Conservation (phyloP, 2,888 invertebrate species). For the Ischnura elegans region DNA sequence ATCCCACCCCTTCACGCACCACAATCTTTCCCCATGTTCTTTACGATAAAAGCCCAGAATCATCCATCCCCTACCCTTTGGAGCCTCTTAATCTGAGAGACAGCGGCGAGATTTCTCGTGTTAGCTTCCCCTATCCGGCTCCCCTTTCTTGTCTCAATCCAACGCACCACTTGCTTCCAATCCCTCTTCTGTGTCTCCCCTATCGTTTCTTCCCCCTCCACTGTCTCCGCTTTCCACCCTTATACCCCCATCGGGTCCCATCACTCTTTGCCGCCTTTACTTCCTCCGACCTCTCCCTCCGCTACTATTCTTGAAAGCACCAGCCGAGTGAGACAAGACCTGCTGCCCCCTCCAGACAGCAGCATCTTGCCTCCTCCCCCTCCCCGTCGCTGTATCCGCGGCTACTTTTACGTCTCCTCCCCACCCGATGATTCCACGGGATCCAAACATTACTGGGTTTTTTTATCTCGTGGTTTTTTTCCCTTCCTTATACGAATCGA, state of each 20-base stretch:
- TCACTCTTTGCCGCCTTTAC: neutral
- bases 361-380: neutral
- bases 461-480: neutral
- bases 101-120: constrained; percentile 28
- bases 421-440: neutral
- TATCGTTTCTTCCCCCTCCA: neutral
- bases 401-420: neutral
- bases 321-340: neutral
- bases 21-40: neutral
- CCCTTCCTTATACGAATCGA: neutral
- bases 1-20: no score
- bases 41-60: neutral
- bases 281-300: neutral
- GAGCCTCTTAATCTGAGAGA: constrained; percentile 50
- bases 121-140: neutral
- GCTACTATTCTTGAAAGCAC: constrained; percentile 49
- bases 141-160: constrained; percentile 59
- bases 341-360: neutral
- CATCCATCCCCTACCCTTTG: neutral
- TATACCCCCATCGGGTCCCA: neutral
- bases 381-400: neutral
- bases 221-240: neutral
- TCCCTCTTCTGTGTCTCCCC: constrained; percentile 33
- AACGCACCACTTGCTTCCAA: constrained; percentile 66
- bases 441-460: neutral